Conservation (phyloP, 1,140 invertebrate species). For the Cherax destructor region DNA sequence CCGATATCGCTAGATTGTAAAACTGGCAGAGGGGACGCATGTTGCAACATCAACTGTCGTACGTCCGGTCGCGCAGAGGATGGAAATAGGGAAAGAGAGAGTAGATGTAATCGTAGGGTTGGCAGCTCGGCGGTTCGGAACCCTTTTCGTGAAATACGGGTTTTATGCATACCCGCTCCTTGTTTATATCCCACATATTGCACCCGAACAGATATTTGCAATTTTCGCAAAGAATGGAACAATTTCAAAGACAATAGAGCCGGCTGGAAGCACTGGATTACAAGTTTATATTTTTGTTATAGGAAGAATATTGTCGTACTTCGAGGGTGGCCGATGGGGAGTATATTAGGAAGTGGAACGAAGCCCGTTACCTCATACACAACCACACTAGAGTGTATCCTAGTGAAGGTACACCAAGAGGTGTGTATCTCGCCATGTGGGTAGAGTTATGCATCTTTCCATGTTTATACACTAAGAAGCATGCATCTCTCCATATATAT, state of each 20-base stretch:
- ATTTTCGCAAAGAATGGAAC: conserved; percentile 19
- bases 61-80: not conserved
- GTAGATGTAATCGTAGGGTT: not conserved
- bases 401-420: too few relatives aligned
- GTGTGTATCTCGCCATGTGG: too few relatives aligned
- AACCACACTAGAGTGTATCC: not conserved
- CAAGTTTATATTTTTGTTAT: conserved; percentile 44
- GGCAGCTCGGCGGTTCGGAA: not conserved
- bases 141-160: conserved; percentile 7
- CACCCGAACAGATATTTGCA: conserved; percentile 31
- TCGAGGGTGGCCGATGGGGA: not conserved
- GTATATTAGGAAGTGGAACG: not conserved
- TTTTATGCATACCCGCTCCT: conserved; percentile 5
- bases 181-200: conserved; percentile 28
- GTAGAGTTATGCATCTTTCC: too few relatives aligned
- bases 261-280: conserved; percentile 27
- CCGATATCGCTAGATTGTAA: too few relatives aligned
- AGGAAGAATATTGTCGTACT: conserved; percentile 19
- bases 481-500: too few relatives aligned
- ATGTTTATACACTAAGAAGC: too few relatives aligned
- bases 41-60: not conserved
- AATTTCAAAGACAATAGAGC: conserved; percentile 26
- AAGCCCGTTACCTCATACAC: not conserved
- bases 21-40: too few relatives aligned
- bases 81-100: too few relatives aligned